Percentiles rank a stretch among this genome's conserved stretches.
These are phyloP conservation scores for Parthenolecanium corni DNA, from an alignment of 2,888 invertebrate species.

Conservation along the genomic window DNA sequence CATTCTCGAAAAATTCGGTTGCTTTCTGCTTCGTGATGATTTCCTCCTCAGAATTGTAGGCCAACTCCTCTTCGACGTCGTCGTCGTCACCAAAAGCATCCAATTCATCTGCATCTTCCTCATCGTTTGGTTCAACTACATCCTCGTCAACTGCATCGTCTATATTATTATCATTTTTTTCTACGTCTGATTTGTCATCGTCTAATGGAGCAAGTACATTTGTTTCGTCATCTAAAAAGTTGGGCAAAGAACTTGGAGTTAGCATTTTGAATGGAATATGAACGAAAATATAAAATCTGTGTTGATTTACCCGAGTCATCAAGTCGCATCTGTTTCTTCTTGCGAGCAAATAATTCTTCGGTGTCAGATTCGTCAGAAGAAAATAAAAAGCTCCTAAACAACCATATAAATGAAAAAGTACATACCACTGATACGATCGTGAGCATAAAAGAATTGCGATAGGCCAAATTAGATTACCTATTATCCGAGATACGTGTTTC, in stretches of 20 bases:
- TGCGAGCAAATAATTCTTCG: constrained; percentile 5
- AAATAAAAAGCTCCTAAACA: background rate
- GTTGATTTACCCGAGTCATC: background rate
- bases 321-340: background rate
- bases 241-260: too few relatives aligned
- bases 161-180: constrained; percentile 37
- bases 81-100: constrained; percentile 23
- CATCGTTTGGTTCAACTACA: constrained; percentile 36
- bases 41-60: constrained; percentile 78
- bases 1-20: constrained; percentile 70
- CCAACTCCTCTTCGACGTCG: constrained; percentile 43
- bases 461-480: too few relatives aligned
- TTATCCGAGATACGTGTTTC: too few relatives aligned
- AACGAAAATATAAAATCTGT: background rate
- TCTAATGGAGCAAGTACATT: background rate
- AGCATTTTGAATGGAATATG: background rate
- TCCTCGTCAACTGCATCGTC: constrained; percentile 33
- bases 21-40: constrained; percentile 48
- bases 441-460: too few relatives aligned
- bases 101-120: constrained; percentile 36
- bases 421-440: too few relatives aligned
- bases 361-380: constrained; percentile 11
- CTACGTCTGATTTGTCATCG: constrained; percentile 17
- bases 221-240: constrained; percentile 6
- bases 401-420: background rate